A percentile compares a stretch with the other conserved stretches of the same genome.
phyloP scores from a whole-genome alignment of 2,113 vertebrate species.

The Pelmatolapia mariae region DNA sequence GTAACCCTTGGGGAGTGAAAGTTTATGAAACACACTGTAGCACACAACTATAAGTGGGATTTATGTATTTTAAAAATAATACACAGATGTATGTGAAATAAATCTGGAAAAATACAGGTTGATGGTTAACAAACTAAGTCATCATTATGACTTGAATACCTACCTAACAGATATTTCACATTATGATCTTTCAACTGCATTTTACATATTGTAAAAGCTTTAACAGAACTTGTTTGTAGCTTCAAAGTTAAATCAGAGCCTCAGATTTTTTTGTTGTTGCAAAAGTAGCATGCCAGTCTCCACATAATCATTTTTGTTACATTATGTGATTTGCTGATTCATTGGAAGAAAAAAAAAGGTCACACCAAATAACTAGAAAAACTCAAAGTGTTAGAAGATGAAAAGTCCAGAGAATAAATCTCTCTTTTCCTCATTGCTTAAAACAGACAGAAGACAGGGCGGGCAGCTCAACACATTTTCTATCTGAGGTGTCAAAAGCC shows the following conservation, averaged over 20 bases:
- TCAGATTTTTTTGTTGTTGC: not conserved
- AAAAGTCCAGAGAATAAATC: not conserved
- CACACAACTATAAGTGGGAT: not conserved
- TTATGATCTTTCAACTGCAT: not conserved
- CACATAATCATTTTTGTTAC: not conserved
- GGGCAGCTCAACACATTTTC: not conserved
- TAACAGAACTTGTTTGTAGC: not conserved
- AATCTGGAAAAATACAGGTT: not conserved
- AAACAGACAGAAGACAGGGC: not conserved
- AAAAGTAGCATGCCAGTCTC: not conserved
- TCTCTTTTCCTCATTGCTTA: not conserved
- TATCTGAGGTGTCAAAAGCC: not conserved
- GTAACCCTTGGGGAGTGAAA: not conserved
- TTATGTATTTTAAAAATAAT: not conserved
- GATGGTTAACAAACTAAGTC: not conserved
- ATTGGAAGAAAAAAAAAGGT: not conserved
- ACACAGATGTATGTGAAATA: not conserved
- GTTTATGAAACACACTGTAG: not conserved
- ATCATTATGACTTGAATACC: not conserved
- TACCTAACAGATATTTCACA: not conserved
- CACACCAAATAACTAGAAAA: not conserved
- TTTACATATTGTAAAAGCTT: not conserved
- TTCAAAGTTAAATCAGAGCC: not conserved
- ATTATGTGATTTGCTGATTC: not conserved
- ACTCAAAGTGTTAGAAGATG: not conserved